A percentile compares a stretch with the other conserved stretches of the same genome.
These are phyloP conservation scores for Biston stratarius DNA, from an alignment of 2,888 invertebrate species.

Conservation along the genomic window DNA sequence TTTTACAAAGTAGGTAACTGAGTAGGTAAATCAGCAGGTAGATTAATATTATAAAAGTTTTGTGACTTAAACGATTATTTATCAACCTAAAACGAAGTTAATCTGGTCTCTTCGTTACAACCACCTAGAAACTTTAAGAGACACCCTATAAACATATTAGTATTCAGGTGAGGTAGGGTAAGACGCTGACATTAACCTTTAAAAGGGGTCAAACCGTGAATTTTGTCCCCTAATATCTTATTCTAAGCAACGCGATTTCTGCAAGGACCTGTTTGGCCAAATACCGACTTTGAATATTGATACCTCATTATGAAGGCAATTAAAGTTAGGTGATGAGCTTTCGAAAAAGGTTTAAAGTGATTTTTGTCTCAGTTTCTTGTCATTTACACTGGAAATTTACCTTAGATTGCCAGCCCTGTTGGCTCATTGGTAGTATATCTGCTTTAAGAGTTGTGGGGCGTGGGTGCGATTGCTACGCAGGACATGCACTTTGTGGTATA, in stretches of 20 bases:
- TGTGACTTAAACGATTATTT: conserved; percentile 26
- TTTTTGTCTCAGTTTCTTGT: neutral
- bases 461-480: no score
- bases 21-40: no score
- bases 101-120: conserved; percentile 44
- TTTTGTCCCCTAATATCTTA: conserved; percentile 82
- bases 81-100: conserved; percentile 40
- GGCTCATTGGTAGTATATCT: no score
- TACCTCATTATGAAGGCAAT: conserved; percentile 69
- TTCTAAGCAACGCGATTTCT: conserved; percentile 73
- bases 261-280: conserved; percentile 70
- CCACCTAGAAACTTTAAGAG: conserved; percentile 50
- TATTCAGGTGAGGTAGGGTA: conserved; percentile 75
- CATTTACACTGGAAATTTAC: no score
- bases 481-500: no score
- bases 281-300: conserved; percentile 79
- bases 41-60: conserved; percentile 22
- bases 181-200: conserved; percentile 80
- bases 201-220: conserved; percentile 85
- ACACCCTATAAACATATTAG: conserved; percentile 61
- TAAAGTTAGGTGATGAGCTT: conserved; percentile 60
- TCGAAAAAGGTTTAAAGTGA: conserved; percentile 16
- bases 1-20: no score
- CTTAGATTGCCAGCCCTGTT: no score
- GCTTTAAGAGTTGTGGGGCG: no score